phyloP scores from a whole-genome alignment of 2,888 invertebrate species.

The Dolichopus griseipennis region DNA sequence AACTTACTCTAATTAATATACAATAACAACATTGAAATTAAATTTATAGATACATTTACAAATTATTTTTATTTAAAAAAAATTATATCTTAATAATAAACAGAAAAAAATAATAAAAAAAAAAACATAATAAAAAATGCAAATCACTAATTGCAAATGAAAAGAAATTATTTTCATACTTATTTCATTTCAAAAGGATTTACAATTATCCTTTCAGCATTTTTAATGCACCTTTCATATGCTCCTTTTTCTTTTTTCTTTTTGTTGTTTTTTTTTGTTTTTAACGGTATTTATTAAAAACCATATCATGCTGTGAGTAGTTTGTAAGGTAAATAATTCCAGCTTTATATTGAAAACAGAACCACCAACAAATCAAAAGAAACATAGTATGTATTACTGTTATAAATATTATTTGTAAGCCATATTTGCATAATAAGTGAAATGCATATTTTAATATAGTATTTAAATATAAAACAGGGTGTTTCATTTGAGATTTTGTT shows the following conservation, averaged over 20 bases:
- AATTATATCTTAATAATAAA: background rate
- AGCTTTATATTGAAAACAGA: no score
- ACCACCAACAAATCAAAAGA: no score
- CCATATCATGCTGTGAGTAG: background rate
- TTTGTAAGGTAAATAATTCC: background rate
- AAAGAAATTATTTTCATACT: background rate
- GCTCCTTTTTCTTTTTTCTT: background rate
- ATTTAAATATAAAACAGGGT: no score
- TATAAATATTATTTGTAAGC: no score
- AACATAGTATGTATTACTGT: no score
- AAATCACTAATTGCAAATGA: background rate
- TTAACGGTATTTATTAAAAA: background rate
- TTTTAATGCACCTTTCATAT: background rate
- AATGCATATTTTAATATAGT: no score
- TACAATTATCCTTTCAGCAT: background rate
- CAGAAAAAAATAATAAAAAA: background rate
- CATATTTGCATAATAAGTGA: no score
- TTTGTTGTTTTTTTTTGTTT: background rate
- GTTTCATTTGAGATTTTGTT: no score
- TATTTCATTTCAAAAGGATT: background rate
- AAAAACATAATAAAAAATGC: background rate
- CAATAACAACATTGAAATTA: no score
- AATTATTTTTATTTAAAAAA: no score
- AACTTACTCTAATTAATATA: no score
- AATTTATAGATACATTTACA: no score